Percentiles rank a stretch among this genome's conserved stretches.
Conservation (phyloP, 2,113 vertebrate species). For the Coreoperca whiteheadi region DNA sequence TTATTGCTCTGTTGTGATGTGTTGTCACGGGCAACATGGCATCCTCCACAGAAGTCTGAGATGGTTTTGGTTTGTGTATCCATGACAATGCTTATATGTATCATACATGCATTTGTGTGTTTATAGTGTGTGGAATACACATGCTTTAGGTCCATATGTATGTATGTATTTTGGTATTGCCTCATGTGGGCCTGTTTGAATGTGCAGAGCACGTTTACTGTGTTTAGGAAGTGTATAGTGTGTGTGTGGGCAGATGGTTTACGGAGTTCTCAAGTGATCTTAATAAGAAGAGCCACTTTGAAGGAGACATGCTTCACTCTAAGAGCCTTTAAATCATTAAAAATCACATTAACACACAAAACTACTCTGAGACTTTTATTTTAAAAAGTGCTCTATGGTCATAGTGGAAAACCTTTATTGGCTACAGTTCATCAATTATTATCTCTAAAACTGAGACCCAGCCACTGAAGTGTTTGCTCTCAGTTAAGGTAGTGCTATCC, state of each 20-base stretch:
- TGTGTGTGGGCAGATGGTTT: slow-evolving; percentile 8
- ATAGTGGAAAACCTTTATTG: not conserved
- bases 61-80: not conserved
- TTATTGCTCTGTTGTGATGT: slow-evolving; percentile 32
- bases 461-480: not conserved
- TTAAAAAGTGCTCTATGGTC: not conserved
- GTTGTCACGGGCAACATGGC: slow-evolving; percentile 55
- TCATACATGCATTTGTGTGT: not conserved
- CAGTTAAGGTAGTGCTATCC: not conserved
- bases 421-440: not conserved
- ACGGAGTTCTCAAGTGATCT: slow-evolving; percentile 25
- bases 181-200: not conserved
- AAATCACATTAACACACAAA: not conserved
- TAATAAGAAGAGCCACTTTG: slow-evolving; percentile 11
- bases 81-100: not conserved
- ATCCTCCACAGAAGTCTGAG: slow-evolving; percentile 16
- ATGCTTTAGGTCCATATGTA: not conserved
- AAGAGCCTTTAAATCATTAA: not conserved
- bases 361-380: not conserved
- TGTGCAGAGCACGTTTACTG: not conserved
- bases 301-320: not conserved
- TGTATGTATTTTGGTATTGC: not conserved
- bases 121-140: not conserved
- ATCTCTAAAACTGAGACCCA: not conserved
- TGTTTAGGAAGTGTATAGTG: not conserved